Conservation (phyloP, 1,140 invertebrate genomes). For the Psix sp. region DNA sequence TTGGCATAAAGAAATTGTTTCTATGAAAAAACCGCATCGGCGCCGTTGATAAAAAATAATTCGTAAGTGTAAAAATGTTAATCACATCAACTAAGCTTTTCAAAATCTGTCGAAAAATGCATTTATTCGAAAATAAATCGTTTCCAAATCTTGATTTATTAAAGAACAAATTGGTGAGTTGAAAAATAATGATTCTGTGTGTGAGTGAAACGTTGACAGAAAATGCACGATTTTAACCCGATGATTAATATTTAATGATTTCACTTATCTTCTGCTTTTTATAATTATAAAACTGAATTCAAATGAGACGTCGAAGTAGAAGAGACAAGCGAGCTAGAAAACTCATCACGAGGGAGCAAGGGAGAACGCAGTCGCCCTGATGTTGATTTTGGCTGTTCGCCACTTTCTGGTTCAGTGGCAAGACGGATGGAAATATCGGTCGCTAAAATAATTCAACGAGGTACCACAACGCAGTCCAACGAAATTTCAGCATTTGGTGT, state of each 20-base stretch:
- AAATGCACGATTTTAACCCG: neutral
- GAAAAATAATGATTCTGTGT: no score
- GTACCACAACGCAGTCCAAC: slow-evolving; percentile 53
- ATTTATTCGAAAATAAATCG: no score
- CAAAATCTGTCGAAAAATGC: no score
- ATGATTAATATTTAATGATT: slow-evolving; percentile 29
- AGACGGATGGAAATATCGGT: slow-evolving; percentile 63
- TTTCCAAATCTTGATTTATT: no score
- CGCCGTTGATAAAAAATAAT: no score
- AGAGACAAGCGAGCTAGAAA: slow-evolving; percentile 48
- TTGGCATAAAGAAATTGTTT: no score
- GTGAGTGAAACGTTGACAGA: no score
- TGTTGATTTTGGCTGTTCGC: slow-evolving; percentile 61
- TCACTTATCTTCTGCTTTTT: slow-evolving; percentile 24
- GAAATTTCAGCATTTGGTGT: slow-evolving; percentile 55
- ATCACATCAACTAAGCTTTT: no score
- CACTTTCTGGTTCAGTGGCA: slow-evolving; percentile 59
- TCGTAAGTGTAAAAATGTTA: no score
- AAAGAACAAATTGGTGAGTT: no score
- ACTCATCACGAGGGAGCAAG: slow-evolving; percentile 52
- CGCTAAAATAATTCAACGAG: slow-evolving; percentile 64
- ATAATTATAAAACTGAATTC: slow-evolving; percentile 53
- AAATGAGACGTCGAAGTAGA: slow-evolving; percentile 56
- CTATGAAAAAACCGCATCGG: no score
- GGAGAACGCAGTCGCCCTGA: slow-evolving; percentile 51